Conservation (phyloP, 30 jellyfish, hydroid and myxozoan species). For the Aurelia sp. region DNA sequence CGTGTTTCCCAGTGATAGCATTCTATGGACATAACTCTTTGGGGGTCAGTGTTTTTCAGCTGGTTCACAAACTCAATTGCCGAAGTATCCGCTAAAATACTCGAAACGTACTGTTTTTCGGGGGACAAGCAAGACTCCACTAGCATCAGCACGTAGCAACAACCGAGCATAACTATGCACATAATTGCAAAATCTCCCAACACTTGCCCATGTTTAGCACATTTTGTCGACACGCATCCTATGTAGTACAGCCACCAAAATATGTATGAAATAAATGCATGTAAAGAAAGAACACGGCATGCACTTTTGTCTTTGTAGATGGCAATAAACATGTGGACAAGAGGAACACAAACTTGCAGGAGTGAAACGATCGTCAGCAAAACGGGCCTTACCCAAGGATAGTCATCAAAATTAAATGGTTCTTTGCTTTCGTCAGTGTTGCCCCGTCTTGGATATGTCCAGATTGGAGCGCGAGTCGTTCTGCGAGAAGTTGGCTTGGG, state of each 20-base stretch:
- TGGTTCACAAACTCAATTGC: constrained; percentile 6
- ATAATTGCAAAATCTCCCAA: constrained; percentile 15
- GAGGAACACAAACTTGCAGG: constrained; percentile 11
- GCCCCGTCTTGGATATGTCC: too few species aligned
- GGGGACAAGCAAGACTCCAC: constrained; percentile 44
- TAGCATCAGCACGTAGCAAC: constrained; percentile 32
- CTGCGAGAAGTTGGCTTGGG: too few species aligned
- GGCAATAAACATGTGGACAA: background rate
- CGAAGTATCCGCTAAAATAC: background rate
- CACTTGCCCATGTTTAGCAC: constrained; percentile 24
- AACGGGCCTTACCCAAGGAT: constrained; percentile 14
- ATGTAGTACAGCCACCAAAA: constrained; percentile 31
- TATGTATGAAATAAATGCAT: constrained; percentile 19
- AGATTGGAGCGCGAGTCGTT: too few species aligned
- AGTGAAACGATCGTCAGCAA: background rate
- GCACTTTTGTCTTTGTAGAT: background rate
- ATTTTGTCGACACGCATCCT: constrained; percentile 21
- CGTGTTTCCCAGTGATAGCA: constrained; percentile 79
- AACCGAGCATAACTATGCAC: background rate
- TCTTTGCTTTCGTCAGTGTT: background rate
- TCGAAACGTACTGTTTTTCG: constrained; percentile 29
- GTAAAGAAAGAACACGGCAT: constrained; percentile 34
- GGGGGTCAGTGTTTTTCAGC: constrained; percentile 4
- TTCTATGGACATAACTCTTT: constrained; percentile 4
- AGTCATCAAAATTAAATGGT: background rate